Conservation (phyloP, 2,113 vertebrate species). For the Heptranchias perlo region DNA sequence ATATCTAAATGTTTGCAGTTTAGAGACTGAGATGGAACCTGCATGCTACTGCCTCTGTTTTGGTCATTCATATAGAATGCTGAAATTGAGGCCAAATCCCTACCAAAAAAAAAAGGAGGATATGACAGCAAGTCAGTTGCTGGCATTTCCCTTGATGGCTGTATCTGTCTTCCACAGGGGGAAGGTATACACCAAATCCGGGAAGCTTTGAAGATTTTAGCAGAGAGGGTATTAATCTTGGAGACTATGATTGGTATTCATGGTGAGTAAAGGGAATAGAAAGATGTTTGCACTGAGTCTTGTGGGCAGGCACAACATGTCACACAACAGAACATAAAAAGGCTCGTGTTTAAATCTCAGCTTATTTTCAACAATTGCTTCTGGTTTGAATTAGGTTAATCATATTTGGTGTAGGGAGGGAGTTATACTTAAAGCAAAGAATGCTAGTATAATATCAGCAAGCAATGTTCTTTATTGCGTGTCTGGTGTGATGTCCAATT, state of each 20-base stretch:
- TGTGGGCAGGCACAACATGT: neutral
- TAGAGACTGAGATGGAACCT: constrained; percentile 29
- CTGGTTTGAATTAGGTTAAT: neutral
- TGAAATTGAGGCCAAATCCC: constrained; percentile 40
- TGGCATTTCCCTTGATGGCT: constrained; percentile 78
- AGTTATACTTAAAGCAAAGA: neutral
- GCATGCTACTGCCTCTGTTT: constrained; percentile 16
- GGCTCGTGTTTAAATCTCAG: neutral
- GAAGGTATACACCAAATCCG: constrained; percentile 98
- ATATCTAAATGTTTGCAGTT: constrained; percentile 29
- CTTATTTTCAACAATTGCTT: neutral
- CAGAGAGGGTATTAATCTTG: constrained; percentile 99
- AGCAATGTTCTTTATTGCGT: constrained; percentile 2
- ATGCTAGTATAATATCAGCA: neutral
- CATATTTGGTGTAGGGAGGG: neutral
- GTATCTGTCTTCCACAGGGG: constrained; percentile 93
- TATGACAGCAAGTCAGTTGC: constrained; percentile 39
- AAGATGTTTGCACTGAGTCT: constrained; percentile 40
- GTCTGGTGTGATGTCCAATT: constrained; percentile 27
- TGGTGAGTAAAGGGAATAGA: constrained; percentile 81
- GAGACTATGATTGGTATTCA: constrained; percentile 99
- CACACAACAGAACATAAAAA: constrained; percentile 15
- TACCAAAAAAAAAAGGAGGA: constrained; percentile 41
- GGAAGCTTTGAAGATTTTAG: constrained; percentile 99
- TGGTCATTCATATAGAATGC: constrained; percentile 23